Evolutionary conservation across 1,140 invertebrate genomes (phyloP).

Genomic region (Leptoteleia sp.): DNA sequence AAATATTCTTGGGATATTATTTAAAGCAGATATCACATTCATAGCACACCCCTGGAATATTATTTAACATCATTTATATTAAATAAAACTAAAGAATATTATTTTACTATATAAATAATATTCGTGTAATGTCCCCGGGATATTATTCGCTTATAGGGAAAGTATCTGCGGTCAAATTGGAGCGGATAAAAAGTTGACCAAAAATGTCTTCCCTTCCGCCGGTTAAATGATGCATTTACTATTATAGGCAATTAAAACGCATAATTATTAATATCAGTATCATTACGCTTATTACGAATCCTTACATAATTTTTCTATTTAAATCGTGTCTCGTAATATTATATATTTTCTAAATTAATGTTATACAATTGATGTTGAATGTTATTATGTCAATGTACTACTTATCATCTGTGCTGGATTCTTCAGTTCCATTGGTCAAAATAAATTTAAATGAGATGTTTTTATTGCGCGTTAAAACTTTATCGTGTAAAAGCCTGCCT

Average conservation of each 20-base stretch:
- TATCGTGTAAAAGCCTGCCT: no score
- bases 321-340: slow-evolving; percentile 15
- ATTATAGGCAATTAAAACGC: slow-evolving; percentile 2
- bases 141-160: no score
- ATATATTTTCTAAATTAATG: slow-evolving; percentile 24
- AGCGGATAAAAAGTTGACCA: neutral
- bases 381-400: slow-evolving; percentile 24
- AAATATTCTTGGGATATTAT: no score
- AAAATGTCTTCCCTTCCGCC: slow-evolving; percentile 1
- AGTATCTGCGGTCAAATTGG: no score
- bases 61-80: no score
- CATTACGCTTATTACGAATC: slow-evolving; percentile 11
- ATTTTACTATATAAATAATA: no score
- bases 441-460: neutral
- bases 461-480: no score
- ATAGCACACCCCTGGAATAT: no score
- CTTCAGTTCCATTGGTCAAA: neutral
- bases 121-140: no score
- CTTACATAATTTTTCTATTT: slow-evolving; percentile 23
- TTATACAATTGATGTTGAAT: slow-evolving; percentile 14
- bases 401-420: neutral
- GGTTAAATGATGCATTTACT: slow-evolving; percentile 16
- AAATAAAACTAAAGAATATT: no score
- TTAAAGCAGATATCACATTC: no score
- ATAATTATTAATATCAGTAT: slow-evolving; percentile 11